Evolutionary conservation across 2,888 invertebrate species (phyloP).

Genomic region (Calliopum simillimum): DNA sequence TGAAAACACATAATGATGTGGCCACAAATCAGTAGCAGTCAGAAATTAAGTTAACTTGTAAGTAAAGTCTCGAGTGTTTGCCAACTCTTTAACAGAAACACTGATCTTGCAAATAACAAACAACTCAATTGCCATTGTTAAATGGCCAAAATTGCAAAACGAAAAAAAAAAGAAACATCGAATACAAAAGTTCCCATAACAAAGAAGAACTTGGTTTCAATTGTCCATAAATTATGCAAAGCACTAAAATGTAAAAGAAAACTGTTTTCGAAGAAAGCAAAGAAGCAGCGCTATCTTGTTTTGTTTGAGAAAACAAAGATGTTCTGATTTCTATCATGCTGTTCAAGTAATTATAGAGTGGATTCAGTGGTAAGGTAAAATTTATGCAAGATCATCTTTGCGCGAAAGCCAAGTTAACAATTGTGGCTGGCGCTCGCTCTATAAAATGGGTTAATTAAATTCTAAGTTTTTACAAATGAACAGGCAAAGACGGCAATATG

Average conservation of each 20-base stretch:
- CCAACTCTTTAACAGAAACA: neutral
- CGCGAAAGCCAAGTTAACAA: too few relatives aligned
- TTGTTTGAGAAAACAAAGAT: conserved; percentile 22
- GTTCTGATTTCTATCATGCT: conserved; percentile 20
- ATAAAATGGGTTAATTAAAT: conserved; percentile 29
- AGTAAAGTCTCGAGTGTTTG: conserved; percentile 4
- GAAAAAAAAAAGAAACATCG: neutral
- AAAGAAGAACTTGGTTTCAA: neutral
- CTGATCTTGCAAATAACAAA: neutral
- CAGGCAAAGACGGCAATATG: too few relatives aligned
- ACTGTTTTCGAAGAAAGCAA: neutral
- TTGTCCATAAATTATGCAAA: conserved; percentile 1
- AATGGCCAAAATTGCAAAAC: neutral
- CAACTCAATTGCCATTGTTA: conserved; percentile 6
- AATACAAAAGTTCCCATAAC: neutral
- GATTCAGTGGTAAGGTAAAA: neutral
- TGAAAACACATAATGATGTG: too few relatives aligned
- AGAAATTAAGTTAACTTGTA: neutral
- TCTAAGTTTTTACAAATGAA: neutral
- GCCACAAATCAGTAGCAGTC: too few relatives aligned
- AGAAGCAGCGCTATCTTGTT: neutral
- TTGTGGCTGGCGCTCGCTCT: neutral
- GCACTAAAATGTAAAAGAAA: neutral
- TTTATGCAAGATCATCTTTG: conserved; percentile 25
- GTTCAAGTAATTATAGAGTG: conserved; percentile 12